Evolutionary conservation across 2,113 vertebrate species (phyloP), one percentile per base, ranked within the genome.

Genomic region (Neogale vison): DNA sequence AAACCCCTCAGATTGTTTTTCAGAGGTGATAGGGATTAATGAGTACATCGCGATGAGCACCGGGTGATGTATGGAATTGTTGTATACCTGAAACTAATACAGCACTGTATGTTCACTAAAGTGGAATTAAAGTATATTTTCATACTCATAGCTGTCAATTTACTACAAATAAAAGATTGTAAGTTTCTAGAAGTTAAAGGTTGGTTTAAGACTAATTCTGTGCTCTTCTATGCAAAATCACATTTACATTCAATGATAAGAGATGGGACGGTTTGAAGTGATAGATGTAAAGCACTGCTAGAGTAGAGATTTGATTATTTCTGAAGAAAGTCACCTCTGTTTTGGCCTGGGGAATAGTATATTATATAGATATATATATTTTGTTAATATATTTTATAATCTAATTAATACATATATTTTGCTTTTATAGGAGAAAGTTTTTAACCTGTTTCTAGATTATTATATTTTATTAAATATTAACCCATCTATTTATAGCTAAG

Each of bases 281-380:
- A 92, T 31, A 50, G 45, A 76, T 52, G 74, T 52, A 65, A 93
- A 90, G 14, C n/a, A 94, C 9, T 90, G 63, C 9, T 42, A 93
- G 3, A 85, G 4, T 83, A 52, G 34, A 89, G 50, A 90, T 90
- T 76, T 61, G 17, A 88, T 36, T 76, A 71, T 50, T 94, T 93
- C 67, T 76, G 9, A 94, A 95, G 52, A 92, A 82, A 97, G 26
- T 74, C 52, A 93, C 14, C 95, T 93, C 9, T 74, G 8, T 88
- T 97, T 96, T 82, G 42, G 34, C 6, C 45, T 72, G 13, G 20
- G 9, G 45, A 69, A 52, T 88, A 39, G 23, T 29, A 4, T 83
- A 9, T 29, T 29, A 42, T 18, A 20, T 69, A 18, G 3, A 57
- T 36, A 71, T 72, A 36, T 61, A 61, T 61, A 24, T 24, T 21